Evolutionary conservation across 2,113 vertebrate species (phyloP).

Genomic region (Brienomyrus longianalis): DNA sequence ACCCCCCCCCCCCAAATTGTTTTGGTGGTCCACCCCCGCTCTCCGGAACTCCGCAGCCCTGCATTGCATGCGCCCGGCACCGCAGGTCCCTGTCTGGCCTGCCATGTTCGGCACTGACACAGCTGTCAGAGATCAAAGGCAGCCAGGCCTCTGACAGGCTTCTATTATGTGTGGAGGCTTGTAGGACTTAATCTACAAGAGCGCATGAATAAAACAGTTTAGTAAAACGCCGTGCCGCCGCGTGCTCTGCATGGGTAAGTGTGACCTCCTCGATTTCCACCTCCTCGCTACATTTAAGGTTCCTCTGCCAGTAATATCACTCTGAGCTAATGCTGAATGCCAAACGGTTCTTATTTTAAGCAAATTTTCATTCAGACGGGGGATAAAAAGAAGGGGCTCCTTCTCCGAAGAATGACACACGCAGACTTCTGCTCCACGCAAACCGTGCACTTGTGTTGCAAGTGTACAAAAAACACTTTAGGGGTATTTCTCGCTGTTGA

Average conservation of each 20-base stretch:
- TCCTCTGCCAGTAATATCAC: not conserved
- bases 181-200: constrained; percentile 13
- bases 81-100: constrained; percentile 17
- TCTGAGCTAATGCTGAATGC: not conserved
- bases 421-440: not conserved
- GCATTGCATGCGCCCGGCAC: not conserved
- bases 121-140: constrained; percentile 39
- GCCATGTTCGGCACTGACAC: constrained; percentile 23
- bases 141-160: constrained; percentile 12
- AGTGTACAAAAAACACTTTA: not conserved
- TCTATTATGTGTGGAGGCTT: constrained; percentile 34
- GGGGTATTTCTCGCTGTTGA: not conserved
- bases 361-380: not conserved
- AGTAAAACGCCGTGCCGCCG: not conserved
- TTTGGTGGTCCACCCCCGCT: not conserved
- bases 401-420: not conserved
- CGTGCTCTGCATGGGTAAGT: not conserved
- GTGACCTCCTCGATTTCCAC: not conserved
- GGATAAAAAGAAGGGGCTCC: not conserved
- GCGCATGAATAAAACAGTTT: constrained; percentile 7
- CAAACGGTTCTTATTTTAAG: not conserved
- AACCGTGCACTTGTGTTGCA: not conserved
- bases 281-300: not conserved
- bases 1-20: not conserved
- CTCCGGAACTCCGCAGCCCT: too few species aligned